These are phyloP conservation scores for Micromys minutus DNA, from an alignment of 2,113 vertebrate species.

Conservation along the genomic window DNA sequence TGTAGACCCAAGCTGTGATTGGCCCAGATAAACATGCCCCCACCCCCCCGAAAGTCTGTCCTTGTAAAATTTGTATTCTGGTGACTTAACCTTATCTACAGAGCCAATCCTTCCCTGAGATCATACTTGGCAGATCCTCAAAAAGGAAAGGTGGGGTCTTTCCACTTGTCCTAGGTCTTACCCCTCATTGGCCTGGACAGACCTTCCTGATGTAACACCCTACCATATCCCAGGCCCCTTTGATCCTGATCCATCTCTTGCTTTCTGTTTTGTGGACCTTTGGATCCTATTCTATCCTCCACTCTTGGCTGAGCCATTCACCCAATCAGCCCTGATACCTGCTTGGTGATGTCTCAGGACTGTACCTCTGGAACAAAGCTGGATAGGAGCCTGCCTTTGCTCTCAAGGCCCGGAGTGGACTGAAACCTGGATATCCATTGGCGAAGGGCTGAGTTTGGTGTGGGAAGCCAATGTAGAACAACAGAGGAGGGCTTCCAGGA, in stretches of 20 bases:
- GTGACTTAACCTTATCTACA: background rate
- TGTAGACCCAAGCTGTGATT: background rate
- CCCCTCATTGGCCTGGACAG: background rate
- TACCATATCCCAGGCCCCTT: background rate
- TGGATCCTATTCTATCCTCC: background rate
- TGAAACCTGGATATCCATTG: background rate
- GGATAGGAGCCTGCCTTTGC: background rate
- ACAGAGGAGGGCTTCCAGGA: background rate
- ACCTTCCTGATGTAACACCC: background rate
- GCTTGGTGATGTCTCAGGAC: background rate
- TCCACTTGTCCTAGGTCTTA: background rate
- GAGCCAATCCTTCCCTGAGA: background rate
- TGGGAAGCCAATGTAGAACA: background rate
- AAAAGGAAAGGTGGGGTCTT: background rate
- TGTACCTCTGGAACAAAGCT: background rate
- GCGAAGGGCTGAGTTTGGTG: fast-evolving
- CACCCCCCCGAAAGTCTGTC: background rate
- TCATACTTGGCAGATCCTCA: background rate
- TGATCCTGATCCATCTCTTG: background rate
- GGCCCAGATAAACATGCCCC: background rate
- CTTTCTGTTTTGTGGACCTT: background rate
- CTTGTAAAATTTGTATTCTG: background rate
- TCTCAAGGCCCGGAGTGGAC: background rate
- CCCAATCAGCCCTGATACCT: background rate
- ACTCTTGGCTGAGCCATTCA: background rate